A percentile compares a stretch with the other conserved stretches of the same genome.
These are phyloP conservation scores for Laupala kohalensis DNA, from an alignment of 1,140 invertebrate genomes.

Conservation along the genomic window DNA sequence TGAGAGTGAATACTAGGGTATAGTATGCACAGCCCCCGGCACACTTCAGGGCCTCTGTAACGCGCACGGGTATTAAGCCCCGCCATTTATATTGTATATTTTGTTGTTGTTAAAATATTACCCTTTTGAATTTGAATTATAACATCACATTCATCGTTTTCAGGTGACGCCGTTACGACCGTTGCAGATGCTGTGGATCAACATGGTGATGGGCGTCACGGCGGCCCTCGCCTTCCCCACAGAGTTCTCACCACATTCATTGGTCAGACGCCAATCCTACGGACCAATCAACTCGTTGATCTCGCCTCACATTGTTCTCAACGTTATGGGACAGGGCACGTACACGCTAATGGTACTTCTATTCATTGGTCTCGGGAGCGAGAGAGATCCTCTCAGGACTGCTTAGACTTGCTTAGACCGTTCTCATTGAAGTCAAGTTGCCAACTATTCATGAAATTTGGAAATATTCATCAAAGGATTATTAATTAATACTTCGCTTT, in stretches of 20 bases:
- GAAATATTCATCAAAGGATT: background rate
- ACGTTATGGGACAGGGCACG: background rate
- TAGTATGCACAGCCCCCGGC: too few species aligned
- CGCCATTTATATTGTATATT: too few species aligned
- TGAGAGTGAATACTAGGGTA: too few species aligned
- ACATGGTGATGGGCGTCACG: constrained; percentile 60
- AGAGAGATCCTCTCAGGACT: background rate
- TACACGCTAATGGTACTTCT: too few species aligned
- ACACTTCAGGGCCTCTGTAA: too few species aligned
- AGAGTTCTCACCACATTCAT: constrained; percentile 45
- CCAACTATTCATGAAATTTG: background rate
- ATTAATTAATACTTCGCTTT: background rate
- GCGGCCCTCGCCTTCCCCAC: constrained; percentile 56
- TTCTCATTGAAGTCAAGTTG: background rate
- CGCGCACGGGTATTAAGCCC: constrained; percentile 33
- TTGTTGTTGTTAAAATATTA: too few species aligned
- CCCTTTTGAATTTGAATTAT: too few species aligned
- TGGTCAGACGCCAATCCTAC: constrained; percentile 51
- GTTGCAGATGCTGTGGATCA: constrained; percentile 63
- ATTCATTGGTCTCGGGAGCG: background rate
- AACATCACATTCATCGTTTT: constrained; percentile 58
- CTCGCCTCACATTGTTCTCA: constrained; percentile 24
- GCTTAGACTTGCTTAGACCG: background rate
- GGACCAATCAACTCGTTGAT: constrained; percentile 51
- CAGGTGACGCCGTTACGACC: constrained; percentile 39